Base-by-base conservation (phyloP, 2,888 invertebrate genomes). In the Hydrotaea cyrtoneurina region DNA sequence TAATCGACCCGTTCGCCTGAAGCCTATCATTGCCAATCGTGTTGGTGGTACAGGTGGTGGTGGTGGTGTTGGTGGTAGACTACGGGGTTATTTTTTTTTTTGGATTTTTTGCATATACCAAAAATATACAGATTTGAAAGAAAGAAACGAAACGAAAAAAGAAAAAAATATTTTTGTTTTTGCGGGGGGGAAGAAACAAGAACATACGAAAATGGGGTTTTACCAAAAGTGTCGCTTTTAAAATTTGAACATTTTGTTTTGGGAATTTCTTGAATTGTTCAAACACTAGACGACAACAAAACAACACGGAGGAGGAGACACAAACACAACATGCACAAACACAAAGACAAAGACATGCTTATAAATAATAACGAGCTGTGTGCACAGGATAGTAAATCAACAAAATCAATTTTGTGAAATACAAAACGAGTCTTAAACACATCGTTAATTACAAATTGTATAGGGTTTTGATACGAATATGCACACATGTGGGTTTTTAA, bases 31-130 rank as follows among this genome's bases (percentile, higher is more conserved):
- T 66, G 66, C 66, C 66, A 66, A 66, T 66, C 43, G 74, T 84
- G 26, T 39, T 78, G 53, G 75, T 78, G 21, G 78, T 80, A 36
- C 39, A 75, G 59, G 59, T 85, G 8, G 78, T 74, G 69, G 50
- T 80, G 74, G 76, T 85, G 8, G 78, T 74, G 69, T 36, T 80
- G 74, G 76, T 75, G 78, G 80, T 77, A 82, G 85, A 85, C 79
- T 81, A 86, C 82, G 74, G 80, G 82, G 73, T 74, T 59, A 80
- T 31, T 71, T 64, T 64, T 78, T 59, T 59, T 62, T 74, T 59
- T 46, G 39, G 8, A 69, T 23, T n/a, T 31, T 31, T 31, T 31
- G 31, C 31, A 31, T 31, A 31, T 7, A 31, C 31, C 31, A 31
- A 31, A 31, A 31, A 31, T 31, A 31, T 4, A 31, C 31, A 31